phyloP scores from a whole-genome alignment of 2,797 vertebrate genomes.

The Centroberyx gerrardi region DNA sequence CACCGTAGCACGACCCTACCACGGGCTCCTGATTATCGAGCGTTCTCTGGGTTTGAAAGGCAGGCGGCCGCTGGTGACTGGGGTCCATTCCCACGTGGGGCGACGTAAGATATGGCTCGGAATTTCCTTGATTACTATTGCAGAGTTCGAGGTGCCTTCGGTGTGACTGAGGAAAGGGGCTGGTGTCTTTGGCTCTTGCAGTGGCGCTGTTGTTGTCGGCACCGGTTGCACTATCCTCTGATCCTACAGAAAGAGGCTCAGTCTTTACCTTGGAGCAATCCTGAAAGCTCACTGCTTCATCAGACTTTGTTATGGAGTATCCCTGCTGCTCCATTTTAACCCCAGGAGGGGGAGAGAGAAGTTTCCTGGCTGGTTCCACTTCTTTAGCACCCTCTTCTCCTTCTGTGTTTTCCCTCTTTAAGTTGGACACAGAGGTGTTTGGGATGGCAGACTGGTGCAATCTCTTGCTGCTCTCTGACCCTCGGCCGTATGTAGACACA shows the following conservation, averaged over 20 bases:
- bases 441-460: conserved; percentile 79
- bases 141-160: conserved; percentile 80
- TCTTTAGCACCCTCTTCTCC: conserved; percentile 70
- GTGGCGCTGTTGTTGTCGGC: conserved; percentile 65
- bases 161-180: conserved; percentile 85
- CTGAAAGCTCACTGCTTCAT: conserved; percentile 49
- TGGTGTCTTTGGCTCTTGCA: conserved; percentile 86
- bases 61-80: conserved; percentile 78
- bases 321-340: conserved; percentile 84
- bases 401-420: conserved; percentile 81
- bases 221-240: conserved; percentile 54
- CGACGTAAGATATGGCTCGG: conserved; percentile 81
- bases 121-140: conserved; percentile 79
- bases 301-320: conserved; percentile 45
- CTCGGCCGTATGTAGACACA: conserved; percentile 95
- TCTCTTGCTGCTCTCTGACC: conserved; percentile 89
- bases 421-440: conserved; percentile 72
- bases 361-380: conserved; percentile 57
- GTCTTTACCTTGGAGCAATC: conserved; percentile 74
- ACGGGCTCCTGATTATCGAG: conserved; percentile 78
- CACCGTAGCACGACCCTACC: conserved; percentile 88
- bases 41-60: conserved; percentile 81
- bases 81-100: conserved; percentile 52
- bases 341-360: conserved; percentile 53
- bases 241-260: conserved; percentile 70